These are phyloP conservation scores for Columba janthina DNA, from an alignment of 2,113 vertebrate species.

Conservation along the genomic window DNA sequence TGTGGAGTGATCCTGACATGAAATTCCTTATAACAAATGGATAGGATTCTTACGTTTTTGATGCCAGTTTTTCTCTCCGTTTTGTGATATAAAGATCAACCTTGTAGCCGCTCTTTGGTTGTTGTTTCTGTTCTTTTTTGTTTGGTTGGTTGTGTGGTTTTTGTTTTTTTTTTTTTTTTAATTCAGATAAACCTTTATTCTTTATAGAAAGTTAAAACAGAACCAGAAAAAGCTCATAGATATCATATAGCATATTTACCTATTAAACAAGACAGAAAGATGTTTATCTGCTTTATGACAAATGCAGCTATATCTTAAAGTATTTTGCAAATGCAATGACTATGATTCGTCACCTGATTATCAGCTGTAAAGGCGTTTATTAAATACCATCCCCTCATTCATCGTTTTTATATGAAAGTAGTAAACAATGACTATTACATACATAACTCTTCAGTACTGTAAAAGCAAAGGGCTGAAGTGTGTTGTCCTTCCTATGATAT, in stretches of 20 bases:
- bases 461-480: slow-evolving; percentile 13
- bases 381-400: neutral
- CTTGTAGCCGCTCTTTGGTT: neutral
- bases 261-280: neutral
- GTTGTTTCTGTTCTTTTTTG: neutral
- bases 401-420: neutral
- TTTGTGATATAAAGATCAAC: neutral
- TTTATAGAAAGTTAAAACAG: neutral
- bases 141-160: no score
- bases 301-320: neutral
- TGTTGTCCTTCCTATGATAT: slow-evolving; percentile 23
- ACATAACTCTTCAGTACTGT: neutral
- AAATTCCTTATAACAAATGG: neutral
- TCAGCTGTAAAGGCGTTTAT: slow-evolving; percentile 11
- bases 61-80: neutral
- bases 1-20: neutral
- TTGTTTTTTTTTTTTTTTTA: no score
- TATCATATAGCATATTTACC: neutral
- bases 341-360: slow-evolving; percentile 11
- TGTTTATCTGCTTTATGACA: neutral
- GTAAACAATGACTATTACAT: neutral
- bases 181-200: neutral
- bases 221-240: neutral
- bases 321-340: neutral
- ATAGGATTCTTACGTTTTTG: neutral